Evolutionary conservation across 2,888 invertebrate genomes (phyloP).

Genomic region (Nebria brevicollis): DNA sequence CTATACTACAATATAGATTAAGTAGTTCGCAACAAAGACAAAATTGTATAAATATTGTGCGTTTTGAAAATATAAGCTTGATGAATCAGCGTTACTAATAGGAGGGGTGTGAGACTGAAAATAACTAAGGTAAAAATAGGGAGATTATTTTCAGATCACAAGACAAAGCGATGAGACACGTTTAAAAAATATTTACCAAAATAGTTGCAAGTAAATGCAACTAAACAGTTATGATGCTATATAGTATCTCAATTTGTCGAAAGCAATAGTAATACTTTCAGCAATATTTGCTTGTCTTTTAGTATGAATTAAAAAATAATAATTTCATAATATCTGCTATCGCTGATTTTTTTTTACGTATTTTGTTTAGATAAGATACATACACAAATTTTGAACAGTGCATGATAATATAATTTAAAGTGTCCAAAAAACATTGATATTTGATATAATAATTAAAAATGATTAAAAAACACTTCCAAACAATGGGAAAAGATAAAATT

Average conservation of each 20-base stretch:
- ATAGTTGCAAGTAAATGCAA: neutral
- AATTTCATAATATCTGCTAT: too few relatives aligned
- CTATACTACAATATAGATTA: neutral
- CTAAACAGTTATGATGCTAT: too few relatives aligned
- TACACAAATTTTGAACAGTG: too few relatives aligned
- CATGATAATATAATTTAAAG: too few relatives aligned
- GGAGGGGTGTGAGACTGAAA: constrained; percentile 39
- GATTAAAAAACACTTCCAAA: too few relatives aligned
- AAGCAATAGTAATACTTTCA: neutral
- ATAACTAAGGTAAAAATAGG: constrained; percentile 44
- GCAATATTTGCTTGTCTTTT: too few relatives aligned
- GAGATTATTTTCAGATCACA: constrained; percentile 42
- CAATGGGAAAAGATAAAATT: too few relatives aligned
- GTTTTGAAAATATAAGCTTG: neutral
- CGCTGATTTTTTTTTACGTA: too few relatives aligned
- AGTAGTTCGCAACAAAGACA: constrained; percentile 5
- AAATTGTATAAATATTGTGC: neutral
- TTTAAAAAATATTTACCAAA: neutral
- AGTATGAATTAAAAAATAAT: too few relatives aligned
- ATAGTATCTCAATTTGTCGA: neutral
- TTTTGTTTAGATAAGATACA: too few relatives aligned
- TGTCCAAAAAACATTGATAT: too few relatives aligned
- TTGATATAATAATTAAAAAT: too few relatives aligned
- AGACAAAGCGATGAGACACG: constrained; percentile 39
- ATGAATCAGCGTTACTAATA: neutral